Evolutionary conservation across 1,140 invertebrate species (phyloP), one percentile per base, ranked within the genome.

Genomic region (Phymorhynchus buccinoides): DNA sequence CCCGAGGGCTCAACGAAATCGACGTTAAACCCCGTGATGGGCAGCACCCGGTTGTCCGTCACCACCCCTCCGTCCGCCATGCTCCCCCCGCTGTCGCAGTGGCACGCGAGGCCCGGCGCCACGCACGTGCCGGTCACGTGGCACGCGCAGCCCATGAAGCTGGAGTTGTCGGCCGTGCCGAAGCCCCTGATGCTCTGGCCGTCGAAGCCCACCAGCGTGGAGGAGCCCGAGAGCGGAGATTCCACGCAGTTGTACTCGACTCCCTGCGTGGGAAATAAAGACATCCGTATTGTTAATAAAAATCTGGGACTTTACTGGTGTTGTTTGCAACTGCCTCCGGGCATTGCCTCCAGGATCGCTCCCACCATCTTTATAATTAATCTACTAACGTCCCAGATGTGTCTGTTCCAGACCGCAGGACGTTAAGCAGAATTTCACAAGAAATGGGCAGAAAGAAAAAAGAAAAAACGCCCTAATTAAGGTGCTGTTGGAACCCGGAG

Each of bases 81-180:
- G 1, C 80, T n/a, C 0, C 86, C 86, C 79, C 80, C 85, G 32
- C 84, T 85, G 84, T 91, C 90, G 86, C 91, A 92, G 41, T 89
- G 86, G 86, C 91, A 92, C 2, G 78, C 84, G 30, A 85, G 42
- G 9, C 78, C 81, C 0, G 71, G 68, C 0, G 86, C 84, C 27
- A 37, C 35, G 84, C 91, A 92, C 0, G 89, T 90, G 14, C 80
- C 83, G 30, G 87, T 85, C 1, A 89, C 30, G 1, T 80, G 78
- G 75, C 90, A 92, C 0, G 89, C 86, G 85, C 91, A 91, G 0
- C 89, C 90, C 9, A 56, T 77, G 1, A 42, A 48, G 68, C 83
- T 35, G 41, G 87, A 75, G 39, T 87, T 39, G 41, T 75, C 68
- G 3, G 85, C 89, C 3, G 86, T 85, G 30, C 89, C 90, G 81